A percentile compares a stretch with the other conserved stretches of the same genome.
phyloP scores from a whole-genome alignment of 1,140 invertebrate genomes.

The Sinella curviseta region DNA sequence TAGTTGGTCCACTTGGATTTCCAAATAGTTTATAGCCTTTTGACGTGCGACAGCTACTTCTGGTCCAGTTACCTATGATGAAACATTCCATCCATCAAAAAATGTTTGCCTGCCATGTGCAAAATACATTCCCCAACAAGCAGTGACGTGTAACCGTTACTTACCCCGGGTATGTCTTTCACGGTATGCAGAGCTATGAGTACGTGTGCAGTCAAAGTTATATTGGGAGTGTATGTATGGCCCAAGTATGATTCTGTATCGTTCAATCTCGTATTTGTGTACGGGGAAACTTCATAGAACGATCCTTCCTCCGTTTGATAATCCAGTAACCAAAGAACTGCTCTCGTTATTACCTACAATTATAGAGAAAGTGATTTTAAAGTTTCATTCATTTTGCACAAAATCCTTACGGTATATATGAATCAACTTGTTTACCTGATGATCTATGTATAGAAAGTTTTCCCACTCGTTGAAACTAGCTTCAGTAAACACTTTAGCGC shows the following conservation, averaged over 20 bases:
- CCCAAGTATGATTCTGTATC: slow-evolving; percentile 35
- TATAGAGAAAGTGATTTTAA: slow-evolving; percentile 17
- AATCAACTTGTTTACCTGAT: slow-evolving; percentile 56
- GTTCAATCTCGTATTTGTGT: slow-evolving; percentile 81
- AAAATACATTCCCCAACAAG: too few species aligned
- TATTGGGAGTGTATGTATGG: slow-evolving; percentile 60
- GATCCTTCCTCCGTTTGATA: slow-evolving; percentile 77
- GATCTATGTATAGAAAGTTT: slow-evolving; percentile 87
- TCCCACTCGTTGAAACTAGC: slow-evolving; percentile 91
- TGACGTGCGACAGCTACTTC: slow-evolving; percentile 50
- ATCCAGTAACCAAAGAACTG: slow-evolving; percentile 75
- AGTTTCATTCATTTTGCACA: neutral
- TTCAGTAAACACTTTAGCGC: slow-evolving; percentile 79
- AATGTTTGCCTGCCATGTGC: too few species aligned
- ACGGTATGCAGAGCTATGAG: slow-evolving; percentile 78
- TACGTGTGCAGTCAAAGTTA: slow-evolving; percentile 85
- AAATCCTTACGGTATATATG: neutral
- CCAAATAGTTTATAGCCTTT: slow-evolving; percentile 76
- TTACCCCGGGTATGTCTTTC: slow-evolving; percentile 62
- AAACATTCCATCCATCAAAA: slow-evolving; percentile 27
- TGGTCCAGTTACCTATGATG: slow-evolving; percentile 37
- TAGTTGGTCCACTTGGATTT: slow-evolving; percentile 75
- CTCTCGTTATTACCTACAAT: slow-evolving; percentile 68
- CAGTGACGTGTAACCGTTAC: too few species aligned
- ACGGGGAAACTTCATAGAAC: slow-evolving; percentile 81